Evolutionary conservation across 2,113 vertebrate genomes (phyloP), one percentile per base, ranked within the genome.

Genomic region (Falcunculus frontatus): DNA sequence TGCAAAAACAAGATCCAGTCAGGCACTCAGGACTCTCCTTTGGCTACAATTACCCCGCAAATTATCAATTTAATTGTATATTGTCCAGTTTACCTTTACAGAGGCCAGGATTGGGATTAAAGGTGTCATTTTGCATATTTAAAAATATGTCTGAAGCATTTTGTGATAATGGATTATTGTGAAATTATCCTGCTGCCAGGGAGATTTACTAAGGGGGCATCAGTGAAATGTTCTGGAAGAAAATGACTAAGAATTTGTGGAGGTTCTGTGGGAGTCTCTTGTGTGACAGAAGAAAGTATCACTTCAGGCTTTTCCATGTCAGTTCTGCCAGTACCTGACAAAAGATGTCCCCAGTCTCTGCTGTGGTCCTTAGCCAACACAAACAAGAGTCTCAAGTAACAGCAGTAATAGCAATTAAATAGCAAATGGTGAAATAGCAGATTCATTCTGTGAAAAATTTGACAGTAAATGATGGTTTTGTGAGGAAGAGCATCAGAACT

Each of bases 391-490:
- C 37, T 93, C 32, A 88, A 69, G 49, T 49, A 91, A 67, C 18
- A 85, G 52, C 44, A 83, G 29, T 79, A 85, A 87, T 80, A 80
- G 46, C 81, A 65, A 42, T 94, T 90, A 86, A 94, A 86, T 90
- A 57, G 37, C 25, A 65, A 79, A 60, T 77, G 29, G 46, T 86
- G 63, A 80, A 86, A 86, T 50, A 86, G 35, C 63, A 89, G 59
- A 88, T 67, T 59, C 7, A 2, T 75, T 94, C 53, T 76, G 33
- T 82, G 69, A 82, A 84, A 89, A 76, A 53, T 0, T 13, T 84
- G 87, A 76, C 81, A 57, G 65, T 85, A 90, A 94, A 79, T 79
- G 10, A 74, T 74, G 67, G 85, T 80, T 94, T 33, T 77, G 50
- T 49, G 70, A 92, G 56, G 46, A 42, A 90, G 79, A 92, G 70